These are phyloP conservation scores for Pionites leucogaster DNA, from an alignment of 2,113 vertebrate genomes.

Conservation along the genomic window DNA sequence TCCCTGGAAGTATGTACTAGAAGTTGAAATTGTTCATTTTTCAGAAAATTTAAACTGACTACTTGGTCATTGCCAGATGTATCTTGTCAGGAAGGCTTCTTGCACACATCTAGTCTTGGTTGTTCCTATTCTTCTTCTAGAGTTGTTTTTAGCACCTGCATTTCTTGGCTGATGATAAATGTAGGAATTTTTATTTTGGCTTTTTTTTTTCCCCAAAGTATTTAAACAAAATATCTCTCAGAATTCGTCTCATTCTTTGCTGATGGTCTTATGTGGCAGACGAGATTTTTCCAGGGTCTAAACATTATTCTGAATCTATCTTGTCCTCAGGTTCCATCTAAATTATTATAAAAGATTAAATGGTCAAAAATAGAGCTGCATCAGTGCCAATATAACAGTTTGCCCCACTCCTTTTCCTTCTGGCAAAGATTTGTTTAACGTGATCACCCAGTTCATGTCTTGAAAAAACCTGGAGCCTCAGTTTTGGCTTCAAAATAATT, in stretches of 20 bases:
- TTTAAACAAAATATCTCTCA: background rate
- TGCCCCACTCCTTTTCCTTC: background rate
- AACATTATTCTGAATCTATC: background rate
- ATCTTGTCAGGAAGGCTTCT: conserved; percentile 9
- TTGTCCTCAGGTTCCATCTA: background rate
- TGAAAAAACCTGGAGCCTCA: background rate
- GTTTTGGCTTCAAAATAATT: background rate
- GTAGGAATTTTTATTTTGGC: background rate
- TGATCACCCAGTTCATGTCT: background rate
- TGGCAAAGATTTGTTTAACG: background rate
- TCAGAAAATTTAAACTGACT: background rate
- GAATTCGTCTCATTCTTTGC: background rate
- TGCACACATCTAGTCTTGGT: background rate
- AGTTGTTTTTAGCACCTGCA: background rate
- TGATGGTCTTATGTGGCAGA: background rate
- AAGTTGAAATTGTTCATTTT: conserved; percentile 4
- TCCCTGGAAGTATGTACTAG: background rate
- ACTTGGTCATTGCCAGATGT: background rate
- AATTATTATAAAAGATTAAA: background rate
- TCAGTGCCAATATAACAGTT: background rate
- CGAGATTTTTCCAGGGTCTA: background rate
- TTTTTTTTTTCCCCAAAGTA: background rate
- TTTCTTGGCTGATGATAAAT: background rate
- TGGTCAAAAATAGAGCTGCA: background rate
- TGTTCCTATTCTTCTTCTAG: background rate